These are phyloP conservation scores for Lasioglossum oenotherae DNA, from an alignment of 2,888 invertebrate genomes.

Conservation along the genomic window DNA sequence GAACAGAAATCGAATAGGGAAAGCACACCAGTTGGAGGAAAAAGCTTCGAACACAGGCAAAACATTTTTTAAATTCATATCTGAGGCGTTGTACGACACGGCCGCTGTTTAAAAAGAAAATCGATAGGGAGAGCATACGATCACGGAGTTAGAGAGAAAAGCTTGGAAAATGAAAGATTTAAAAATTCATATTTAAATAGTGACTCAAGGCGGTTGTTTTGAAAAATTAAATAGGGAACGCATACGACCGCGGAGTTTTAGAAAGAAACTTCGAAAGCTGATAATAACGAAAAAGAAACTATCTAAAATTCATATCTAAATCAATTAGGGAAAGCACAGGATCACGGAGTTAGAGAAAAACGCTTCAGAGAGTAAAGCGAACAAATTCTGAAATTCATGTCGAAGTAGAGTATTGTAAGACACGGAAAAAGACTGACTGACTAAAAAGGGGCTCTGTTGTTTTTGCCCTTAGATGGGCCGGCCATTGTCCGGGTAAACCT, in stretches of 20 bases:
- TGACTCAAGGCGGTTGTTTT: no score
- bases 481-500: constrained; percentile 99
- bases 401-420: constrained; percentile 69
- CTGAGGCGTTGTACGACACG: no score
- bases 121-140: no score
- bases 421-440: constrained; percentile 61
- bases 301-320: neutral
- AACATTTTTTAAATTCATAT: no score
- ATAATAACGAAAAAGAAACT: no score
- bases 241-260: neutral
- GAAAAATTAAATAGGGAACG: no score
- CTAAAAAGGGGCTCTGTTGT: constrained; percentile 82
- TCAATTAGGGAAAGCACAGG: neutral
- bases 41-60: neutral
- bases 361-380: neutral
- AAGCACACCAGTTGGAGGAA: neutral
- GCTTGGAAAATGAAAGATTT: no score
- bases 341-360: neutral
- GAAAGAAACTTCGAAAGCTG: no score
- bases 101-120: no score
- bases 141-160: no score
- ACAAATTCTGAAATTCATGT: constrained; percentile 41
- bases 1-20: neutral
- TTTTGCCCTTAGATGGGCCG: constrained; percentile 92
- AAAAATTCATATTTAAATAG: no score